Conservation (phyloP, 2,797 vertebrate species). For the Lindbergichthys nudifrons region DNA sequence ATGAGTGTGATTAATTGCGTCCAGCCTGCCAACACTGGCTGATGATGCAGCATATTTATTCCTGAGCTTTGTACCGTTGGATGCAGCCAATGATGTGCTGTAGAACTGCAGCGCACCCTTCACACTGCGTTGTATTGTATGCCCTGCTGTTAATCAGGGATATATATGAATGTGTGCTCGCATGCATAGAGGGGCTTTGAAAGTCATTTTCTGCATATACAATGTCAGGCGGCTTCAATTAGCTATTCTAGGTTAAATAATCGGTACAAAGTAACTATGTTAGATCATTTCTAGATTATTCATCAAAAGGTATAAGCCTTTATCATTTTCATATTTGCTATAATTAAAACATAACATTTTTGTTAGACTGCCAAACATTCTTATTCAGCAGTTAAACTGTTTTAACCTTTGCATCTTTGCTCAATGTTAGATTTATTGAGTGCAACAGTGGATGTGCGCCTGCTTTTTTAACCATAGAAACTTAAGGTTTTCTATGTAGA, state of each 20-base stretch:
- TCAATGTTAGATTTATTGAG: too few relatives aligned
- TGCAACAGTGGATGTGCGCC: too few relatives aligned
- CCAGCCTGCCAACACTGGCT: slow-evolving; percentile 42
- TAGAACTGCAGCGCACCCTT: slow-evolving; percentile 18
- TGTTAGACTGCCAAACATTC: neutral
- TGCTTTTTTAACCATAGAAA: neutral
- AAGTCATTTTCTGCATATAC: neutral
- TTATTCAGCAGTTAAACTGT: neutral
- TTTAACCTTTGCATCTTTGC: neutral
- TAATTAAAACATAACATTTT: neutral
- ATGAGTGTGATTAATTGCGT: slow-evolving; percentile 64
- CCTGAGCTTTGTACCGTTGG: slow-evolving; percentile 21
- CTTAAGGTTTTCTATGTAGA: neutral
- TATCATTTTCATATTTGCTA: too few relatives aligned
- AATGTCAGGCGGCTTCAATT: neutral
- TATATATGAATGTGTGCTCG: neutral
- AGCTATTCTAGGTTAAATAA: neutral
- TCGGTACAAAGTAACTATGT: neutral
- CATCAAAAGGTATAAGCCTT: neutral
- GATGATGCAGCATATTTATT: slow-evolving; percentile 62
- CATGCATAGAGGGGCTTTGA: neutral
- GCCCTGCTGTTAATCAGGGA: slow-evolving; percentile 4
- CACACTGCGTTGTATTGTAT: neutral
- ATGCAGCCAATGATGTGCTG: slow-evolving; percentile 29
- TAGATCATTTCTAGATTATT: neutral